Percentiles rank a stretch among this genome's conserved stretches.
Evolutionary conservation across 2,797 vertebrate genomes (phyloP).

Genomic region (Lutjanus campechanus): DNA sequence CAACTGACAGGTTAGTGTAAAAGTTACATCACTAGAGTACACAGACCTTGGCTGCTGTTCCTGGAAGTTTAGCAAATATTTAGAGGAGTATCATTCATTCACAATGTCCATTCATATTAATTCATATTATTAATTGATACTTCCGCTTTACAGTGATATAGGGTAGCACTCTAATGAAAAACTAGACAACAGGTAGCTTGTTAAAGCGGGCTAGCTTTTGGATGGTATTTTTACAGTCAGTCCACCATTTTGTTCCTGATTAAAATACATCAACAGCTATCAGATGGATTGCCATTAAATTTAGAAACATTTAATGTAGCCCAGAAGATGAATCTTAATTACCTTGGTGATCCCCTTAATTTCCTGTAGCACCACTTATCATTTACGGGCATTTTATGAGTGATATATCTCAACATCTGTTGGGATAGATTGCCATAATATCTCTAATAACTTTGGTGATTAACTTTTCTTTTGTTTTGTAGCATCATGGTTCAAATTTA

Average conservation of each 20-base stretch:
- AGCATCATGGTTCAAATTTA: too few species aligned
- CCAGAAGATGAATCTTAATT: background rate
- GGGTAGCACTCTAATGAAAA: background rate
- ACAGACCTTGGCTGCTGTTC: background rate
- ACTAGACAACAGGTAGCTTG: background rate
- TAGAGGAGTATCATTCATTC: background rate
- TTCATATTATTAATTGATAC: background rate
- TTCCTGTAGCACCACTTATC: too few species aligned
- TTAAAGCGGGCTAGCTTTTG: background rate
- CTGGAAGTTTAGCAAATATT: background rate
- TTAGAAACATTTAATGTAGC: background rate
- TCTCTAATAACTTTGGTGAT: too few species aligned
- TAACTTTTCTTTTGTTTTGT: too few species aligned
- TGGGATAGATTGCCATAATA: too few species aligned
- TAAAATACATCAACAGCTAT: background rate
- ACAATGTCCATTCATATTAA: background rate
- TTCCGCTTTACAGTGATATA: background rate
- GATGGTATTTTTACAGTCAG: background rate
- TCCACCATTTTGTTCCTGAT: background rate
- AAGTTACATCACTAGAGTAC: background rate
- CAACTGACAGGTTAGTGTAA: constrained; percentile 25
- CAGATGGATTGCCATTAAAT: background rate
- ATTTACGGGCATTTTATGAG: background rate
- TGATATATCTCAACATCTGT: background rate
- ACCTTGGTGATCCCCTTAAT: background rate